Evolutionary conservation across 2,888 invertebrate species (phyloP), one percentile per base, ranked within the genome.

Genomic region (Lepidochitona cinerea): DNA sequence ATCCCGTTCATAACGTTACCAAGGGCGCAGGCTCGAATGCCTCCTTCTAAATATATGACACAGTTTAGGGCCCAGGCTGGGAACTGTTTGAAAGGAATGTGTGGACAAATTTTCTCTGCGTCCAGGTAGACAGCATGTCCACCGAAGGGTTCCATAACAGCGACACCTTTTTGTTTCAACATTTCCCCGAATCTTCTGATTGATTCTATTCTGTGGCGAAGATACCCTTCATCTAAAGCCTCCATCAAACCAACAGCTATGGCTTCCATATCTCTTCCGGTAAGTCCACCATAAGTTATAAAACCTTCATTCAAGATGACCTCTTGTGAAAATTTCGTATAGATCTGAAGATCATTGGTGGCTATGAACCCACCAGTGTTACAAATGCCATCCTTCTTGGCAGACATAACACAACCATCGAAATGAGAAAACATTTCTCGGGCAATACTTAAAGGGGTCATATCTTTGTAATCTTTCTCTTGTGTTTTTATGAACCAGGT

Each of bases 301-400:
- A 68, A 68, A 5, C 76, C 76, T 54, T 70, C 74, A 7, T 68
- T 36, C 0, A 74, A 37, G 12, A 74, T 66, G 14, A 68, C 41
- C 36, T 66, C 68, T 5, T 36, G 32, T 26, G 52, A 37, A 4
- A 66, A 32, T 18, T 49, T 65, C 7, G 18, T 32, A 4, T 37
- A 74, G 12, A 76, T 6, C 0, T 37, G 14, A 18, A 64, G 26
- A 37, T 71, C 66, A 14, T 41, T 59, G 6, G 64, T 69, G 6
- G 69, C 59, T 23, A 65, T 41, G 35, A 76, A 72, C n/a, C 76
- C 76, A 0, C 76, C 76, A 9, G 26, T 49, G 41, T 76, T 76
- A 33, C 69, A 54, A 18, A 76, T 26, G n/a, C 74, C 76, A 41
- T 76, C 74, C 59, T 76, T 76, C 35, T 76, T 76, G 0, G 72